phyloP scores from a whole-genome alignment of 2,888 invertebrate genomes.

The Nycteola revayana region DNA sequence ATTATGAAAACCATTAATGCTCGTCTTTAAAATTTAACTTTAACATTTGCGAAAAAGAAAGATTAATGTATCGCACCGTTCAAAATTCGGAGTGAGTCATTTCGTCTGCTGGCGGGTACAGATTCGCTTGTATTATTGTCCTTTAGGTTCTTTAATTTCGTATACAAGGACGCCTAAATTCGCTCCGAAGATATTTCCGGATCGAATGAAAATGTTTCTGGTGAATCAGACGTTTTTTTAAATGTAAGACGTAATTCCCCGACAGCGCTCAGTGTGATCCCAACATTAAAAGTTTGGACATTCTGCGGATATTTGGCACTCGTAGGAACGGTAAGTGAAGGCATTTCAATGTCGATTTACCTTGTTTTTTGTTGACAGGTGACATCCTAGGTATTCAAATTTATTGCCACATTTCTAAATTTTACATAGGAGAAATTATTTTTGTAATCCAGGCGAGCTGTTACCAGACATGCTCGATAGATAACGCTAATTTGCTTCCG shows the following conservation, averaged over 20 bases:
- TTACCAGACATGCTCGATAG: too few relatives aligned
- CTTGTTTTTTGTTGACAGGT: conserved; percentile 26
- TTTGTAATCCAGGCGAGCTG: too few relatives aligned
- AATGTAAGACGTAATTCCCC: conserved; percentile 63
- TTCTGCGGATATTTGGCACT: conserved; percentile 61
- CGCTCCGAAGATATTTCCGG: conserved; percentile 70
- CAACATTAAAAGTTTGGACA: conserved; percentile 60
- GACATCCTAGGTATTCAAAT: too few relatives aligned
- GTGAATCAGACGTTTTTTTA: conserved; percentile 73
- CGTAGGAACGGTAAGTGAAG: conserved; percentile 37
- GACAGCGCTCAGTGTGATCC: conserved; percentile 58
- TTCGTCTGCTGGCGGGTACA: conserved; percentile 47
- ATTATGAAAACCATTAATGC: neutral
- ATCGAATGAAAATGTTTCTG: conserved; percentile 68
- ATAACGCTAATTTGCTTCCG: too few relatives aligned
- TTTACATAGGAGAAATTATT: too few relatives aligned
- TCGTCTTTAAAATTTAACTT: conserved; percentile 29
- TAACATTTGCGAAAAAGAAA: conserved; percentile 33
- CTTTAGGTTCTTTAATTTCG: conserved; percentile 64
- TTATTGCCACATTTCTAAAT: too few relatives aligned
- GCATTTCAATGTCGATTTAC: conserved; percentile 41
- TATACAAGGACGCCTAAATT: conserved; percentile 76
- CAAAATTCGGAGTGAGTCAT: conserved; percentile 40
- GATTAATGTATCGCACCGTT: conserved; percentile 24
- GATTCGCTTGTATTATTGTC: conserved; percentile 61